These are phyloP conservation scores for Tricholaema leucomelas DNA, from an alignment of 2,113 vertebrate species.

Conservation along the genomic window DNA sequence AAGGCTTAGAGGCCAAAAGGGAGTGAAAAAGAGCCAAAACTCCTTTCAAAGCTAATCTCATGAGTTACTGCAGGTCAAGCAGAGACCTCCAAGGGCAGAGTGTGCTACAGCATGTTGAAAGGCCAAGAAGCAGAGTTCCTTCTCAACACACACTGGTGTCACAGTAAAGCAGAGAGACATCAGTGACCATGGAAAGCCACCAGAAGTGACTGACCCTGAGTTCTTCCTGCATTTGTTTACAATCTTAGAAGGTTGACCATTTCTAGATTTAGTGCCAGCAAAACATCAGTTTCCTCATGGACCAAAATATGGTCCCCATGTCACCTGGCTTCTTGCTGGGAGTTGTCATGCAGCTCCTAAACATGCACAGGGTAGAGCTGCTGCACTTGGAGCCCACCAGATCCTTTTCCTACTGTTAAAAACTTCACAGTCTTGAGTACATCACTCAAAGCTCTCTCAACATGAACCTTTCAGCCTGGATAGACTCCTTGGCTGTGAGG, in stretches of 20 bases:
- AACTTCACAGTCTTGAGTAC: rapidly evolving
- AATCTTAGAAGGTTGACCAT: rapidly evolving
- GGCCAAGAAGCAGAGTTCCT: not conserved
- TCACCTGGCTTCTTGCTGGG: not conserved
- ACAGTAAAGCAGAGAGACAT: not conserved
- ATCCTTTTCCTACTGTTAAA: not conserved
- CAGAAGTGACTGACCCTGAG: not conserved
- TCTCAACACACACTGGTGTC: not conserved
- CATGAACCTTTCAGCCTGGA: not conserved
- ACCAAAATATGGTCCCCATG: not conserved
- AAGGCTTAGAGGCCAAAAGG: not conserved
- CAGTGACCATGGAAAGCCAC: not conserved
- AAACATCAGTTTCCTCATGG: not conserved
- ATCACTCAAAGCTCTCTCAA: not conserved
- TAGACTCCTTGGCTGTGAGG: rapidly evolving
- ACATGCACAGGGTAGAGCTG: not conserved
- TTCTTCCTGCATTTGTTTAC: not conserved
- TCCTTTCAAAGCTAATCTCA: not conserved
- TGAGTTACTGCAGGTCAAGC: not conserved
- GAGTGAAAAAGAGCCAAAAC: not conserved
- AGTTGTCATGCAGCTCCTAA: not conserved
- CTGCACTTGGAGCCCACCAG: not conserved
- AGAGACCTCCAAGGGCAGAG: not conserved
- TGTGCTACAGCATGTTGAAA: not conserved
- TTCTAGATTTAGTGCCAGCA: not conserved